Base-by-base conservation (phyloP, 2,113 vertebrate genomes). In the Microcebus lehilahytsara region DNA sequence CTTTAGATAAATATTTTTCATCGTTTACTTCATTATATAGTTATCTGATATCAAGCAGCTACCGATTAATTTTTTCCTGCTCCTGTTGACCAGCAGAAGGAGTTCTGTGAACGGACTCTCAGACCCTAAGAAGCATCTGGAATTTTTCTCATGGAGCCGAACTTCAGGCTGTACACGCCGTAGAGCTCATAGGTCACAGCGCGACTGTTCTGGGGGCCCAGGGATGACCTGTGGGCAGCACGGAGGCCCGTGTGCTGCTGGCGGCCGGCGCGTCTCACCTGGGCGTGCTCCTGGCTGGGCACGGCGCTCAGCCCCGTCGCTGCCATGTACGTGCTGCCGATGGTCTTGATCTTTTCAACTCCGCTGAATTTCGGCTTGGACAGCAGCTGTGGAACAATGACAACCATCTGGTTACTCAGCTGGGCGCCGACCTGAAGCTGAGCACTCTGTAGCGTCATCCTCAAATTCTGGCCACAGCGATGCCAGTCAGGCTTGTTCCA, bases 271-370 rank as follows among this genome's bases (percentile, higher is more conserved):
- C 0, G 0, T 58, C 32, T 53, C 98, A 99, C 99, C 99, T 99
- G 99, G 96, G 98, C 94, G n/a, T 99, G 99, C 97, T 99, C 99
- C 83, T 99, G 99, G 95, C 99, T 99, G 87, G 99, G 98, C 25
- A 99, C 99, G 6, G 99, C 99, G 23, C 99, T 99, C 83, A 99
- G 89, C 56, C 99, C 99, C 13, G 99, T 99, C 20, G 99, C 99
- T 58, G 99, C 99, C 99, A 99, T 99, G 95, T 99, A 99, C 1
- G 99, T 99, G 98, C 99, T 99, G 96, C 99, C 99, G 67, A 99
- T 99, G 91, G 99, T 99, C 98, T 99, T 99, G 98, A 99, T 99
- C 98, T 99, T 99, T 98, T 99, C 99, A 93, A 99, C 99, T 12
- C 99, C 99, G 46, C 99, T 99, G 98, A 99, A 99, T 97, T 99